Base-by-base conservation (phyloP, 2,888 invertebrate genomes). In the Pelosia muscerda region DNA sequence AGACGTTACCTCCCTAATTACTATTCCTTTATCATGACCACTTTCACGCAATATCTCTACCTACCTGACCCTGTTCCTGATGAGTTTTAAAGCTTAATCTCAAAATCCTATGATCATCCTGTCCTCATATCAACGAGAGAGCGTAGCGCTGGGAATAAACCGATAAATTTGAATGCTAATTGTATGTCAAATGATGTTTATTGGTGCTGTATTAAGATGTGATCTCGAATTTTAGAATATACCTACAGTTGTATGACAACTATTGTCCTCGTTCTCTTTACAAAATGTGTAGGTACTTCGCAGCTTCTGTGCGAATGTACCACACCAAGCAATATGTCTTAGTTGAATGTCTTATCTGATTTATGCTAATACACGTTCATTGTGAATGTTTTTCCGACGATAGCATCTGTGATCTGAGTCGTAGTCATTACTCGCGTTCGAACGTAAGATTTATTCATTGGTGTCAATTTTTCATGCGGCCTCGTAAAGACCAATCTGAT, bases 391-490 rank as follows among this genome's bases (percentile, higher is more conserved):
- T 68, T 72, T 54, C 66, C 34, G 68, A 64, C 62, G 71, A 73
- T 60, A 68, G 59, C 49, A 49, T 49, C 49, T 49, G 49, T 49
- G 62, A 58, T 67, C 61, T 64, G 66, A 65, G 59, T 53, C 73
- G 61, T n/a, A 28, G 53, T 53, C 56, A 59, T 19, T 22, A 62
- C 68, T 73, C 68, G 69, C 69, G 64, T 74, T 77, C 72, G 60
- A 79, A 71, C 78, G 69, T 66, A 76, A 81, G 75, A 80, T 84
- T 86, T 84, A 85, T 87, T 86, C 80, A 84, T 86, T 70, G 80
- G 73, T 76, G 81, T 78, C 76, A 81, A 86, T 86, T 84, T 86
- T 84, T 86, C 84, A 86, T 81, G 81, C 77, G 67, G 73, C 72
- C 69, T 71, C 68, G 72, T 70, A 70, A 74, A 78, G 76, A 79